phyloP scores from a whole-genome alignment of 2,888 invertebrate species.

The Lamellibrachia satsuma region DNA sequence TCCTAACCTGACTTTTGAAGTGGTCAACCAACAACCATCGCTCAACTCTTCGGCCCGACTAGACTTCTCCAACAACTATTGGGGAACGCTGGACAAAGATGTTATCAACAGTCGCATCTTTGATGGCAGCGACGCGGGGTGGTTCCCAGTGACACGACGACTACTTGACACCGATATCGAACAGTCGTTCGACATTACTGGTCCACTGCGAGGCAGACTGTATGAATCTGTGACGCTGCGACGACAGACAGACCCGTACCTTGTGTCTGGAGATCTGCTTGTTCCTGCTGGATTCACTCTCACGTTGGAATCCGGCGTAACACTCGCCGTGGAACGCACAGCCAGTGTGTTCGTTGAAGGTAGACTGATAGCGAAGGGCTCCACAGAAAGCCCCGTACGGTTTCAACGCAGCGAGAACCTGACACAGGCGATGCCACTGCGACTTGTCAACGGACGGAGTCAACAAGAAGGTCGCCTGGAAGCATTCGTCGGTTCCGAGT shows the following conservation, averaged over 20 bases:
- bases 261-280: constrained; percentile 28
- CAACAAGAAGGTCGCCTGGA: not conserved
- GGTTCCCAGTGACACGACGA: not conserved
- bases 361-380: not conserved
- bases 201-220: constrained; percentile 21
- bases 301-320: constrained; percentile 25
- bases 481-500: not conserved
- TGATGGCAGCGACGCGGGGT: not conserved
- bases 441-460: not conserved
- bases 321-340: not conserved
- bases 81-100: not conserved
- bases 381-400: not conserved
- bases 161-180: not conserved
- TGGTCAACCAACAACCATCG: not conserved
- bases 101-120: not conserved
- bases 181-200: not conserved
- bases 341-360: not conserved
- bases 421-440: not conserved
- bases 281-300: constrained; percentile 29
- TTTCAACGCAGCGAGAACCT: not conserved
- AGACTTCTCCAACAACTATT: not conserved
- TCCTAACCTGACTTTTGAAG: not conserved
- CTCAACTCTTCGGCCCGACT: not conserved
- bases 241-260: constrained; percentile 19
- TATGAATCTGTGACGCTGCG: constrained; percentile 20